Conservation (phyloP, 2,113 vertebrate species). For the Entelurus aequoreus region DNA sequence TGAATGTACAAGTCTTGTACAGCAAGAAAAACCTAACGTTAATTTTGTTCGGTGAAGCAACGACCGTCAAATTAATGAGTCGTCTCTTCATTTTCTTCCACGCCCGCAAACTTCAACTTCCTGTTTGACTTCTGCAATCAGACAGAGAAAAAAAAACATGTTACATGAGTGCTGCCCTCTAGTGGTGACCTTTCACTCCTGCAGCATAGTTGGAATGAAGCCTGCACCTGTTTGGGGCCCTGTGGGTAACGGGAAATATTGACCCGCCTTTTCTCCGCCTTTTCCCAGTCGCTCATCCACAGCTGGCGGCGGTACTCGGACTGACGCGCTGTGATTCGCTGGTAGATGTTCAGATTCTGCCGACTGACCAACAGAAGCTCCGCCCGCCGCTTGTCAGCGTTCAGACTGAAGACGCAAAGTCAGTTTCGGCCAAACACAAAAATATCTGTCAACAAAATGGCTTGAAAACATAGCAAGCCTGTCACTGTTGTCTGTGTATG, state of each 20-base stretch:
- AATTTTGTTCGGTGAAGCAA: too few relatives aligned
- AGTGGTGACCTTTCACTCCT: neutral
- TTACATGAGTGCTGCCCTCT: neutral
- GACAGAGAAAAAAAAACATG: neutral
- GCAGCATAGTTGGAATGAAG: neutral
- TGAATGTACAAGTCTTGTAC: too few relatives aligned
- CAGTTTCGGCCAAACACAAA: too few relatives aligned
- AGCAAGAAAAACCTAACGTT: too few relatives aligned
- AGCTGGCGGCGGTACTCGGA: conserved; percentile 62
- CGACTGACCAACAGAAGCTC: conserved; percentile 51
- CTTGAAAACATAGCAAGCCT: neutral
- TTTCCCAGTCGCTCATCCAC: conserved; percentile 71
- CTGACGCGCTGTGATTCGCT: conserved; percentile 59
- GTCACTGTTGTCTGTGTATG: neutral
- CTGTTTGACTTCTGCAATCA: conserved; percentile 42
- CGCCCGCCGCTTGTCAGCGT: conserved; percentile 55
- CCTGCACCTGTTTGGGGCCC: conserved; percentile 39
- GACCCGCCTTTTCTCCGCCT: conserved; percentile 35
- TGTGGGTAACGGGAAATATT: conserved; percentile 62
- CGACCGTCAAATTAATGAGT: neutral
- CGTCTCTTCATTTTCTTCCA: conserved; percentile 1
- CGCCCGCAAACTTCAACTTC: conserved; percentile 52
- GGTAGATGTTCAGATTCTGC: conserved; percentile 71
- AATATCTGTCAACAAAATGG: too few relatives aligned
- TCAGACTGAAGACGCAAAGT: conserved; percentile 56